Evolutionary conservation across 2,797 vertebrate genomes (phyloP), one percentile per base, ranked within the genome.

Genomic region (Numenius phaeopus): DNA sequence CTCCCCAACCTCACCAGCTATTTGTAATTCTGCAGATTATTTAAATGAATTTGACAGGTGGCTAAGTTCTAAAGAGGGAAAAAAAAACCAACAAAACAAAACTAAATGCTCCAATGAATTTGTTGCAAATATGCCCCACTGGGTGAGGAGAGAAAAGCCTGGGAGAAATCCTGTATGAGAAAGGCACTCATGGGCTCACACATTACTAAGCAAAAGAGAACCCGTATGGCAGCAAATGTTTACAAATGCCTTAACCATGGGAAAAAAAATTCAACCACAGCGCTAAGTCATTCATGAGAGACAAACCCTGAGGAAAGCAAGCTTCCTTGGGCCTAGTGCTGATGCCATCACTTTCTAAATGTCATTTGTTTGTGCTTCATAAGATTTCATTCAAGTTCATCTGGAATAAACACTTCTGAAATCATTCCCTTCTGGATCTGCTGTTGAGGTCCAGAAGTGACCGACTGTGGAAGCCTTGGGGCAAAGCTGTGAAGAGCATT

Each of bases 21-120:
- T 83, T 80, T 89, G 15, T 50, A 71, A 49, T 87, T 82, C 59
- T 91, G 44, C 65, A 77, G 69, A 42, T 83, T 37, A 76, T 83
- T 59, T 83, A 83, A 89, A 71, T 44, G 7, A 67, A 50, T 67
- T 69, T 83, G 69, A 83, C 23, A 76, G 57, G 34, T n/a, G 29
- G 29, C 29, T 66, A 29, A 76, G 15, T 64, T 80, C 59, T 79
- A 37, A 67, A 65, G 54, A 20, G 17, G 17, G 4, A 14, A 11
- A 11, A 46, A 26, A 4, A 20, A 11, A 15, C 22, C 5, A 20
- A 7, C 23, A 14, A 58, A 34, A 9, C 10, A 29, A 29, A 52
- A 52, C 16, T 34, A 30, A 34, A 58, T 26, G 42, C 24, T 89
- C 20, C 64, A 55, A 2, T 39, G 26, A 75, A 30, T 82, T 84